phyloP scores from a whole-genome alignment of 37 sponge, comb jelly and placozoan species.

The Chondrilla cf. caribensis region DNA sequence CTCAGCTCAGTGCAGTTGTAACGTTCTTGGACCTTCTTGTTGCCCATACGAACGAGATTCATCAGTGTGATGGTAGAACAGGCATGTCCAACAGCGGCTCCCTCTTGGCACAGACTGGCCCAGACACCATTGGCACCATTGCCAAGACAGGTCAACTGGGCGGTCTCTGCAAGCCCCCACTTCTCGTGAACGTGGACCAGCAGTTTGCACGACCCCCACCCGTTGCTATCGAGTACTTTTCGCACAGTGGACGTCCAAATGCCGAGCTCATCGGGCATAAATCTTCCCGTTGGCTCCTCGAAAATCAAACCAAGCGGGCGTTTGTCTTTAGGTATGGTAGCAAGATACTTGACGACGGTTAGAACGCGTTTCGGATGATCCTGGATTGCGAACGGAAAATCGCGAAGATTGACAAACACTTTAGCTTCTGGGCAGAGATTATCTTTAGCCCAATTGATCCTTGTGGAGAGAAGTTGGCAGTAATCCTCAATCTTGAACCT shows the following conservation, averaged over 20 bases:
- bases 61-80: constrained; percentile 38
- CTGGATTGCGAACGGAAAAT: constrained; percentile 29
- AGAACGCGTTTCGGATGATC: constrained; percentile 22
- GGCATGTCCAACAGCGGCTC: constrained; percentile 51
- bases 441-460: constrained; percentile 22
- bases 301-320: constrained; percentile 38
- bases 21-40: constrained; percentile 28
- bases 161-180: constrained; percentile 31
- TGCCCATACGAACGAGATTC: constrained; percentile 48
- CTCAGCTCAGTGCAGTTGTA: constrained; percentile 41
- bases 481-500: constrained; percentile 1
- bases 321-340: constrained; percentile 7
- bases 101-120: constrained; percentile 45
- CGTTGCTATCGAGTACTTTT: constrained; percentile 13
- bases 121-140: constrained; percentile 49
- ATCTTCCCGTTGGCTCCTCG: constrained; percentile 32
- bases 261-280: constrained; percentile 23
- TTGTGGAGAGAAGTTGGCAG: constrained; percentile 23
- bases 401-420: constrained; percentile 40
- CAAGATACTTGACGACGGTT: constrained; percentile 23
- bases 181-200: constrained; percentile 51
- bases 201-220: constrained; percentile 40
- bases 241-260: constrained; percentile 26
- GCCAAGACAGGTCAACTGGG: constrained; percentile 26
- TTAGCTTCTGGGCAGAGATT: neutral